phyloP scores from a whole-genome alignment of 2,113 vertebrate species.

The Thalassarche chlororhynchos region DNA sequence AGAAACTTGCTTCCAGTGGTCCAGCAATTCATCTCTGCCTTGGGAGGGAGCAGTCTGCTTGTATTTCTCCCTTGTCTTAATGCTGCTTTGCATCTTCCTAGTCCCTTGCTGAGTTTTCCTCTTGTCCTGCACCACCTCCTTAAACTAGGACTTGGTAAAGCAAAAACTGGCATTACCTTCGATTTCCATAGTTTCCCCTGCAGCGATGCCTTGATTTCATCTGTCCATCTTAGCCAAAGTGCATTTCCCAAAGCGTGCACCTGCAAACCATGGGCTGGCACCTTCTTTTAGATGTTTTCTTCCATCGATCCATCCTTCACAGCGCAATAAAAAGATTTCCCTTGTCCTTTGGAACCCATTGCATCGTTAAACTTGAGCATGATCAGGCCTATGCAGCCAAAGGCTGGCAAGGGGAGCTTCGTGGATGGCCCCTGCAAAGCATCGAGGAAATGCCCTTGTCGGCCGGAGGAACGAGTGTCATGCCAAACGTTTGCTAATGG shows the following conservation, averaged over 20 bases:
- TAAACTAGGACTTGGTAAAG: background rate
- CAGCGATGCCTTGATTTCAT: background rate
- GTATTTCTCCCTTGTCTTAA: background rate
- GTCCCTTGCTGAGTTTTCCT: background rate
- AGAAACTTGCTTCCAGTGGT: background rate
- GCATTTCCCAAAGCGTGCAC: background rate
- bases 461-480: background rate
- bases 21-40: background rate
- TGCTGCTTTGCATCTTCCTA: background rate
- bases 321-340: background rate
- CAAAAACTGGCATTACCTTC: background rate
- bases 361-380: background rate
- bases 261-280: background rate
- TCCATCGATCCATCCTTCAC: background rate
- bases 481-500: background rate
- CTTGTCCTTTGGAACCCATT: fast-evolving
- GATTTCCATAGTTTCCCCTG: background rate
- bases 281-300: background rate
- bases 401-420: background rate
- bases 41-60: background rate
- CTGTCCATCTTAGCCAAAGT: background rate
- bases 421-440: background rate
- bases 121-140: background rate
- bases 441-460: background rate
- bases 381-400: background rate